Evolutionary conservation across 2,797 vertebrate genomes (phyloP).

Genomic region (Euphonia xanthogaster): DNA sequence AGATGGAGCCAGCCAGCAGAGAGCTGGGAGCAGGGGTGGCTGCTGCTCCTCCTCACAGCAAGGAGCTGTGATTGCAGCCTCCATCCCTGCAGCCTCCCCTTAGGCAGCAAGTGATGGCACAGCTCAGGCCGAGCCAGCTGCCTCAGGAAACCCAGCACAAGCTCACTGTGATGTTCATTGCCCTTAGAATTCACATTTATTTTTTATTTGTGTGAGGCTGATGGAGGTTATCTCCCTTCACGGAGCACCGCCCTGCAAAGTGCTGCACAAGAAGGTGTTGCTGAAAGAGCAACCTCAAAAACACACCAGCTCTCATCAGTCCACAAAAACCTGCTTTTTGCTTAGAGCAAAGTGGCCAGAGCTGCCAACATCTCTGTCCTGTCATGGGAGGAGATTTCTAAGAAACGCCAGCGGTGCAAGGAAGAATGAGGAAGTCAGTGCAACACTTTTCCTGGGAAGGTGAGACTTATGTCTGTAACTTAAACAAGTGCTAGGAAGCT

Average conservation of each 20-base stretch:
- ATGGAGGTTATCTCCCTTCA: not conserved
- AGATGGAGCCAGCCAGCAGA: not conserved
- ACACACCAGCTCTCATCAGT: not conserved
- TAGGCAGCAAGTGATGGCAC: fast-evolving
- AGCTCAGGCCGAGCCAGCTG: not conserved
- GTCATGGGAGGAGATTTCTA: not conserved
- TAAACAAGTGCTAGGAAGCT: not conserved
- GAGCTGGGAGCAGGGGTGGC: not conserved
- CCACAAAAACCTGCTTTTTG: not conserved
- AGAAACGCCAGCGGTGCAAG: not conserved
- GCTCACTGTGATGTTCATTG: not conserved
- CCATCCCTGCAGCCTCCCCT: not conserved
- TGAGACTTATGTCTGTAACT: not conserved
- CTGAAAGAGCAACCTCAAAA: not conserved
- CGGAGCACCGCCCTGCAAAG: fast-evolving
- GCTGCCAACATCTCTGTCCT: not conserved
- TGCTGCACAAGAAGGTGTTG: not conserved
- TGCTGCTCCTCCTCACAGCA: not conserved
- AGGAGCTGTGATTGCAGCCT: not conserved
- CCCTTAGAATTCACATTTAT: not conserved
- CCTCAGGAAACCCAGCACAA: not conserved
- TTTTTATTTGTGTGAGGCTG: not conserved
- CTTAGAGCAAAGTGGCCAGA: not conserved
- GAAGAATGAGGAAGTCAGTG: not conserved
- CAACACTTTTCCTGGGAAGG: not conserved